Conservation (phyloP, 1,140 invertebrate genomes). For the Dreissena polymorpha region DNA sequence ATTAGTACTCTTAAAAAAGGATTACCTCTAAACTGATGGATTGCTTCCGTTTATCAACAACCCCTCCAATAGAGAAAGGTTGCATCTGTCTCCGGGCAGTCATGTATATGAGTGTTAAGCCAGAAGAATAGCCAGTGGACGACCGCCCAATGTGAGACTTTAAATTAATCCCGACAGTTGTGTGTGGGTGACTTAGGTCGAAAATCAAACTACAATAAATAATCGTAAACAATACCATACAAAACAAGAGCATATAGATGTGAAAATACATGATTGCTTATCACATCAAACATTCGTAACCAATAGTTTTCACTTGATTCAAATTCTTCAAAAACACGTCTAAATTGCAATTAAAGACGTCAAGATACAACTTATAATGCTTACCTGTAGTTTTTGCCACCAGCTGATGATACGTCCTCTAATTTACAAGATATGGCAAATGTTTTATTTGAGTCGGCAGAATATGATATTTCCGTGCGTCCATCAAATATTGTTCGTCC, state of each 20-base stretch:
- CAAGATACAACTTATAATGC: too few species aligned
- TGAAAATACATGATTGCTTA: too few species aligned
- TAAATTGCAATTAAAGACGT: too few species aligned
- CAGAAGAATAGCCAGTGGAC: conserved; percentile 45
- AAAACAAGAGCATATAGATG: too few species aligned
- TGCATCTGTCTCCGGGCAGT: conserved; percentile 45
- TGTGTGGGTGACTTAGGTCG: conserved; percentile 55
- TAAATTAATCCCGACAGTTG: conserved; percentile 53
- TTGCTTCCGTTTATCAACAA: conserved; percentile 54
- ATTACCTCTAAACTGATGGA: conserved; percentile 57
- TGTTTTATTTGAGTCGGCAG: conserved; percentile 68
- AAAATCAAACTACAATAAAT: conserved; percentile 51
- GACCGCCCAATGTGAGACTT: conserved; percentile 51
- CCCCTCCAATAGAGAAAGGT: conserved; percentile 53
- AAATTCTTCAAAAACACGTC: too few species aligned
- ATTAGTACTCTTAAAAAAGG: neutral
- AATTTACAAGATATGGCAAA: conserved; percentile 71
- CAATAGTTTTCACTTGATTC: too few species aligned
- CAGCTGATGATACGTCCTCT: conserved; percentile 55
- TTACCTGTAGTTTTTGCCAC: conserved; percentile 49
- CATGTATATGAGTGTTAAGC: conserved; percentile 54
- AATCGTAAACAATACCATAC: too few species aligned
- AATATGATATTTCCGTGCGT: conserved; percentile 72
- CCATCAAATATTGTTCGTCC: conserved; percentile 63
- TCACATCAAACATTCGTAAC: too few species aligned